Percentiles rank a stretch among this genome's conserved stretches.
Evolutionary conservation across 1,140 invertebrate species (phyloP).

Genomic region (Bombus fervidus): DNA sequence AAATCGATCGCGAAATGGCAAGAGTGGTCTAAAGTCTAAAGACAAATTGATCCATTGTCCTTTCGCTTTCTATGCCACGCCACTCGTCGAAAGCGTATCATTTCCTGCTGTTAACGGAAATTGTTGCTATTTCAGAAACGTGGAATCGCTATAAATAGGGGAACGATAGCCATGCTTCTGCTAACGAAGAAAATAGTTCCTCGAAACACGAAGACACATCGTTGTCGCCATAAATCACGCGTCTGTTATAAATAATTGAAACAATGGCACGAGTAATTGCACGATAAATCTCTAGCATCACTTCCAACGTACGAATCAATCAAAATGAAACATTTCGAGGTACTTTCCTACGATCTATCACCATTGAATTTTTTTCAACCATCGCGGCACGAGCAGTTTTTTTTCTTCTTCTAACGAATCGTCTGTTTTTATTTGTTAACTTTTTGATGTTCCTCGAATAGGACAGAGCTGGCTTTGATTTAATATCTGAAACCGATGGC

Average conservation of each 20-base stretch:
- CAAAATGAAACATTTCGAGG: neutral
- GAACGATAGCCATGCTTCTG: neutral
- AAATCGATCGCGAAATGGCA: conserved; percentile 10
- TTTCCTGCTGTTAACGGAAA: neutral
- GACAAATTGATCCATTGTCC: conserved; percentile 36
- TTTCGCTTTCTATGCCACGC: conserved; percentile 26
- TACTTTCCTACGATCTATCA: neutral
- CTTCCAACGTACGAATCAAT: neutral
- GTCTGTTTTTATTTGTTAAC: neutral
- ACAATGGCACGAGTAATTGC: neutral
- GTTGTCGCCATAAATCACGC: neutral
- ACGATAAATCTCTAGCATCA: neutral
- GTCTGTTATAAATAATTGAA: neutral
- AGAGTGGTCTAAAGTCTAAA: neutral
- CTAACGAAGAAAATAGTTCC: neutral
- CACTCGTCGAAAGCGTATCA: conserved; percentile 23
- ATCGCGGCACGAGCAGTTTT: neutral
- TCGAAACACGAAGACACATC: neutral
- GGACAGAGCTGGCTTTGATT: too few species aligned
- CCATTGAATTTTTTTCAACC: neutral
- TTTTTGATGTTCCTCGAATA: neutral
- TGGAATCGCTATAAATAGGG: neutral
- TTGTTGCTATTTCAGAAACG: neutral
- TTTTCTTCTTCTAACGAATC: neutral
- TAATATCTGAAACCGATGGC: neutral